Conservation (phyloP, 2,113 vertebrate genomes). For the Tautogolabrus adspersus region DNA sequence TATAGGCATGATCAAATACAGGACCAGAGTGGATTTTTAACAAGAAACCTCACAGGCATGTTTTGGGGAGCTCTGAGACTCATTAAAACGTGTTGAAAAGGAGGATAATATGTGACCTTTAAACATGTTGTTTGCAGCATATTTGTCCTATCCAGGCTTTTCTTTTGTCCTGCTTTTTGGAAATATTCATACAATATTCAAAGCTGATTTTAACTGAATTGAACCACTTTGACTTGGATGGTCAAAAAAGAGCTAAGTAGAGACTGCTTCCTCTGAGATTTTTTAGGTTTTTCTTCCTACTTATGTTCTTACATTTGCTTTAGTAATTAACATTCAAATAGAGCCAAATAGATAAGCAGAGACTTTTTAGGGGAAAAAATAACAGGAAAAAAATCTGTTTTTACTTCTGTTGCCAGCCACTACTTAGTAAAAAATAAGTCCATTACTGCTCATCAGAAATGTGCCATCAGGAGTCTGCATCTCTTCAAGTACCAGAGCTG, state of each 20-base stretch:
- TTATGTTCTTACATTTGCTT: background rate
- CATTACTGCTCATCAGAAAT: conserved; percentile 26
- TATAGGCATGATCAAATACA: too few species aligned
- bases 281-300: background rate
- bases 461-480: conserved; percentile 31
- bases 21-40: too few species aligned
- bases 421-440: conserved; percentile 13
- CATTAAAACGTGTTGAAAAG: too few species aligned
- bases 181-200: too few species aligned
- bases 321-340: background rate
- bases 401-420: background rate
- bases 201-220: background rate
- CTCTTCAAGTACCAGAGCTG: conserved; percentile 40
- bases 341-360: background rate
- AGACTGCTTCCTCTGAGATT: background rate
- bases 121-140: too few species aligned
- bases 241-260: background rate
- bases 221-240: background rate
- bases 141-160: too few species aligned
- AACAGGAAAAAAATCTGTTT: background rate
- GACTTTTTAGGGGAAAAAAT: background rate
- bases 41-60: too few species aligned
- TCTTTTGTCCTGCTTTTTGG: too few species aligned
- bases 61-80: too few species aligned
- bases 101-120: too few species aligned